Evolutionary conservation across 1,140 invertebrate species (phyloP).

Genomic region (Heliconius nattereri): DNA sequence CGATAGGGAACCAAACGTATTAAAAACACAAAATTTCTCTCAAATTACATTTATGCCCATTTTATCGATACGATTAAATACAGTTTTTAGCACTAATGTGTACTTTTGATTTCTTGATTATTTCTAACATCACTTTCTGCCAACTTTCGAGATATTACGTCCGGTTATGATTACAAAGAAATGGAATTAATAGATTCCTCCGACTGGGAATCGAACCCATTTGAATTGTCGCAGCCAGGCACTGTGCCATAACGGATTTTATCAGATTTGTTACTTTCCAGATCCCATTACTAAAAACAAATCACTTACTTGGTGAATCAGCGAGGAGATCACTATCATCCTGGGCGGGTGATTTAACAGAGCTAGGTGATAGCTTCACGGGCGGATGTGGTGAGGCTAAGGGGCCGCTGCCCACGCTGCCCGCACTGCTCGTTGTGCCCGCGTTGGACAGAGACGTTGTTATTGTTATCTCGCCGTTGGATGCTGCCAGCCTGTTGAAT

Average conservation of each 20-base stretch:
- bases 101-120: no score
- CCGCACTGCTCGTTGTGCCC: conserved; percentile 80
- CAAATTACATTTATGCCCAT: no score
- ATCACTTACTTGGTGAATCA: conserved; percentile 90
- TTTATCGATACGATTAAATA: no score
- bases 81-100: no score
- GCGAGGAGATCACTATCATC: conserved; percentile 87
- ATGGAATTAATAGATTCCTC: neutral
- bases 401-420: conserved; percentile 81
- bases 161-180: neutral
- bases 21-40: no score
- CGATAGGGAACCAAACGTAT: no score
- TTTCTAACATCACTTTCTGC: no score
- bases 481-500: conserved; percentile 83
- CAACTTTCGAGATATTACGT: no score
- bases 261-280: neutral
- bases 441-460: conserved; percentile 86
- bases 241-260: neutral
- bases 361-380: conserved; percentile 81
- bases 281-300: neutral
- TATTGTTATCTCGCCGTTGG: conserved; percentile 90
- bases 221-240: neutral
- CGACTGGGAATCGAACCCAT: neutral
- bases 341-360: conserved; percentile 82
- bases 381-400: conserved; percentile 83